Base-by-base conservation (phyloP, 2,888 invertebrate genomes). In the Amorpha juglandis region DNA sequence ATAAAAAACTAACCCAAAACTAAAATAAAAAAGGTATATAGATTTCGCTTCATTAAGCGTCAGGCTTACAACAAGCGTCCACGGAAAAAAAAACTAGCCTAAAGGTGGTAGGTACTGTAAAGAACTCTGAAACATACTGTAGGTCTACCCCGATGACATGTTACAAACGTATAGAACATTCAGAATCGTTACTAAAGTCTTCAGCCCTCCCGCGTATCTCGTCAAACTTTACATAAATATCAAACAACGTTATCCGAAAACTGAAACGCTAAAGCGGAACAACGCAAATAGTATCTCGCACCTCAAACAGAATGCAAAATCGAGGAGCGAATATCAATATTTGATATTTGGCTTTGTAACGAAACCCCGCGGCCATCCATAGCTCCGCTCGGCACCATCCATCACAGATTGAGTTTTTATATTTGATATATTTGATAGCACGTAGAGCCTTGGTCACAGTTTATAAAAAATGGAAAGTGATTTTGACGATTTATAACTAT, bases 311-410 rank as follows among this genome's bases (percentile, higher is more conserved):
- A 90, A 90, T 89, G 89, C 91, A 84, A 86, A 90, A 89, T 88
- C 81, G 88, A 80, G 83, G 79, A 78, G 78, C 72, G 86, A 91
- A 90, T 91, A 92, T 90, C 91, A 91, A 91, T 92, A 91, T 92
- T 92, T 91, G 91, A 90, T 91, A 88, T 92, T 91, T 91, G 91
- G 91, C 87, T 89, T 90, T 89, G 91, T 86, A 88, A 90, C 91
- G 88, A 86, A 85, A 88, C 79, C 82, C 74, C 71, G 72, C 74
- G 78, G 75, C 74, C 76, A 76, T 77, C 83, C 81, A 82, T 82
- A 72, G 82, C 81, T 81, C 71, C 72, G 64, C 55, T 67, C 75
- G 81, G 80, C 76, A 75, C 70, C 47, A 21, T 48, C 71, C 47
- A 21, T 58, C 45, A 53, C 64, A 21, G 47, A 47, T 64, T 33